These are phyloP conservation scores for Dasypus novemcinctus DNA, from an alignment of 2,113 vertebrate genomes.

Conservation along the genomic window DNA sequence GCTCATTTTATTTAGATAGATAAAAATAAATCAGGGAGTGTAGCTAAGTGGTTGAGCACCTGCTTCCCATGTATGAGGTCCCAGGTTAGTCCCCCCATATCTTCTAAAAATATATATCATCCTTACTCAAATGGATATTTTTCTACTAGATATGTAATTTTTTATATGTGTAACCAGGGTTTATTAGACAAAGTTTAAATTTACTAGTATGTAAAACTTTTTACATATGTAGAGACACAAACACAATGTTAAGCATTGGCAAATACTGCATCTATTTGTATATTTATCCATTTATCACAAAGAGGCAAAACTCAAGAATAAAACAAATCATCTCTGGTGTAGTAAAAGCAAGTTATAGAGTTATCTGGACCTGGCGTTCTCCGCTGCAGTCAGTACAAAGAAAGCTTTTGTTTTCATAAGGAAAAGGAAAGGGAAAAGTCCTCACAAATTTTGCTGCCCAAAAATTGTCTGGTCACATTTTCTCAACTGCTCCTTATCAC, in stretches of 20 bases:
- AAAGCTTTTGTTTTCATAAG: neutral
- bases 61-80: too few species aligned
- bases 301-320: neutral
- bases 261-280: neutral
- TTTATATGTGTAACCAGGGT: neutral
- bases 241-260: neutral
- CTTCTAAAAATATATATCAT: neutral
- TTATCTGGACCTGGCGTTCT: accelerated
- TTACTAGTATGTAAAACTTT: neutral
- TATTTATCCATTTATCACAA: neutral
- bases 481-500: neutral
- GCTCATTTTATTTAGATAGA: neutral
- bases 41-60: too few species aligned
- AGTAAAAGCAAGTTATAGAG: accelerated
- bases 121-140: neutral
- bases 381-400: neutral
- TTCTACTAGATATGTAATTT: neutral
- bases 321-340: neutral
- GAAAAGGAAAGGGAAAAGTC: accelerated
- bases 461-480: neutral
- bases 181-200: neutral
- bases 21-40: neutral
- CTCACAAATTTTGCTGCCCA: neutral
- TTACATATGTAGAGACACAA: neutral
- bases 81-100: too few species aligned